Evolutionary conservation across 2,797 vertebrate genomes (phyloP), one percentile per base, ranked within the genome.

Genomic region (Rallus crepitans): DNA sequence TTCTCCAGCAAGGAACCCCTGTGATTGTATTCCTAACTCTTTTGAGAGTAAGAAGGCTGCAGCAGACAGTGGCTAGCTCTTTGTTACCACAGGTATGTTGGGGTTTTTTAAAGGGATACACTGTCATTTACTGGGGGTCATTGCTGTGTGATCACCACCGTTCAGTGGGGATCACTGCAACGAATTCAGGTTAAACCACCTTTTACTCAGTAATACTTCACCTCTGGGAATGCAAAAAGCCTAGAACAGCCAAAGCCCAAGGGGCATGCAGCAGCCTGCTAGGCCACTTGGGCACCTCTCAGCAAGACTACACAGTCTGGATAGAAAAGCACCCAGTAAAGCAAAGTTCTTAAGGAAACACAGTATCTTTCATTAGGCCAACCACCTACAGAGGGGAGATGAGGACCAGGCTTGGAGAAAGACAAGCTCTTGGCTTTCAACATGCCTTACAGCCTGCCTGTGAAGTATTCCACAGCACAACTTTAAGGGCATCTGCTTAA

Each of bases 301-400:
- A 28, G 25, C 0, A 6, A 50, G 48, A 50, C 50, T 21, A 52
- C 0, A 1, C 31, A 53, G 47, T 18, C 23, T 68, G 30, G 14
- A 35, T 4, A 48, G n/a, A 69, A 73, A 78, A 73, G 68, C 6
- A 52, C 9, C 85, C 65, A 56, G 28, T 25, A 81, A 45, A 88
- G 28, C 18, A 15, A 70, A 37, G 69, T 28, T 60, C n/a, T 21
- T 42, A 37, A 27, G 37, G 45, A 84, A 45, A 64, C 10, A 30
- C 17, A 37, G 6, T 12, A 33, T 31, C 11, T 56, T 81, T 48
- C 48, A 20, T 39, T 31, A 80, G 24, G 31, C 11, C 12, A 61
- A 23, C 4, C 15, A 45, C 11, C 16, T 1, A 11, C 4, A 1
- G 3, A 42, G 14, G 21, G 8, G 14, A 87, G 55, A 30, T 3